A percentile compares a stretch with the other conserved stretches of the same genome.
Evolutionary conservation across 1,140 invertebrate genomes (phyloP).

Genomic region (Drosophila setifemur): DNA sequence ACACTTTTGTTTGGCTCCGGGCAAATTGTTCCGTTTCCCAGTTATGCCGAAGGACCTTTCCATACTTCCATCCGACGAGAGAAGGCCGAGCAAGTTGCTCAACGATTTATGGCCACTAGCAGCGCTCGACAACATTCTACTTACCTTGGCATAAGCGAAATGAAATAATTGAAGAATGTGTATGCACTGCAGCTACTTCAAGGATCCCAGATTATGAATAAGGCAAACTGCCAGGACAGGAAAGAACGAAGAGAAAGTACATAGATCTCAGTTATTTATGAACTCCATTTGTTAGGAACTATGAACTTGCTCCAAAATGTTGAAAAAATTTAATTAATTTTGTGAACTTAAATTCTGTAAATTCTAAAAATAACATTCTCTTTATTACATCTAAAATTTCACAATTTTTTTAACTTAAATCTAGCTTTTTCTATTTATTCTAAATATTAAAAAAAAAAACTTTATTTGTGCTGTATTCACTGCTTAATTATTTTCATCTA

Average conservation of each 20-base stretch:
- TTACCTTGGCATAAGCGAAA: slow-evolving; percentile 40
- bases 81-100: slow-evolving; percentile 36
- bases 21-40: slow-evolving; percentile 20
- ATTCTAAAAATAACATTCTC: too few relatives aligned
- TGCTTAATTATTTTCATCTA: too few relatives aligned
- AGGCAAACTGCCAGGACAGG: slow-evolving; percentile 5
- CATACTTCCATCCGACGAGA: neutral
- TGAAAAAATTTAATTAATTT: too few relatives aligned
- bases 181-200: neutral
- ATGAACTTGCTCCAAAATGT: too few relatives aligned
- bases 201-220: slow-evolving; percentile 40
- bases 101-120: slow-evolving; percentile 52
- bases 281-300: too few relatives aligned
- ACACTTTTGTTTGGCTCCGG: slow-evolving; percentile 18
- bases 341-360: too few relatives aligned
- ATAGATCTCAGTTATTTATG: too few relatives aligned
- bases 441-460: too few relatives aligned
- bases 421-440: too few relatives aligned
- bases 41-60: slow-evolving; percentile 18
- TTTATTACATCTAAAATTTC: too few relatives aligned
- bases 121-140: slow-evolving; percentile 30
- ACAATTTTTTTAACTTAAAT: too few relatives aligned
- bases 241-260: neutral
- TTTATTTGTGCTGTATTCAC: too few relatives aligned
- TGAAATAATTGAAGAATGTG: slow-evolving; percentile 48